Evolutionary conservation across 2,797 vertebrate genomes (phyloP), one percentile per base, ranked within the genome.

Genomic region (Melanotaenia nigrans): DNA sequence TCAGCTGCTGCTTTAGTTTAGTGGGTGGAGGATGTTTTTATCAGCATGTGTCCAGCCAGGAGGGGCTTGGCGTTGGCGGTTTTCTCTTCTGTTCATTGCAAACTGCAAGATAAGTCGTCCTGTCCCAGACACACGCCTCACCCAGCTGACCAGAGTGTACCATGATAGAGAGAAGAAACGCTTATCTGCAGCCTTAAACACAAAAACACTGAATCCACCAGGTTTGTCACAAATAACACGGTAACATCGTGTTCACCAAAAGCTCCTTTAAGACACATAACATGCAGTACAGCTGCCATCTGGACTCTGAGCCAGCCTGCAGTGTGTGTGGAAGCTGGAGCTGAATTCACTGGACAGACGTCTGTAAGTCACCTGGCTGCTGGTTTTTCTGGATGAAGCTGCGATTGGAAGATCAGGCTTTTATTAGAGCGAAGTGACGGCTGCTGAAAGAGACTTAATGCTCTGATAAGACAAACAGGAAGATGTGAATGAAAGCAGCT

Each of bases 71-170:
- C 62, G 58, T 71, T 25, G 49, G 47, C 22, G 10, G 70, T 62
- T 54, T 3, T 11, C 61, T 45, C 69, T 40, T 60, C 55, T 68
- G 61, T 62, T 62, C 32, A 3, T 36, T 35, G n/a, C 38, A 56
- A 20, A 72, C 56, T 22, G 63, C 0, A 22, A 79, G 82, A 85
- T 84, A 68, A 77, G 51, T 30, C 1, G 10, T 64, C 56, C 24
- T 20, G 68, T 73, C 45, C 36, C 40, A 62, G 75, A 80, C 58
- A 65, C 75, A 14, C 60, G 71, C 78, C 5, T 3, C 22, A 79
- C 38, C 72, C 65, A 59, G 28, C 71, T 55, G 28, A 81, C 36
- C 53, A 77, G 79, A 87, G 88, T 90, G 87, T 85, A 68, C 25
- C 30, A 67, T 0, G 11, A 58, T 42, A 7, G 9, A 24, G 36